Percentiles rank a stretch among this genome's conserved stretches.
These are phyloP conservation scores for Acleris cristana DNA, from an alignment of 2,888 invertebrate genomes.

Conservation along the genomic window DNA sequence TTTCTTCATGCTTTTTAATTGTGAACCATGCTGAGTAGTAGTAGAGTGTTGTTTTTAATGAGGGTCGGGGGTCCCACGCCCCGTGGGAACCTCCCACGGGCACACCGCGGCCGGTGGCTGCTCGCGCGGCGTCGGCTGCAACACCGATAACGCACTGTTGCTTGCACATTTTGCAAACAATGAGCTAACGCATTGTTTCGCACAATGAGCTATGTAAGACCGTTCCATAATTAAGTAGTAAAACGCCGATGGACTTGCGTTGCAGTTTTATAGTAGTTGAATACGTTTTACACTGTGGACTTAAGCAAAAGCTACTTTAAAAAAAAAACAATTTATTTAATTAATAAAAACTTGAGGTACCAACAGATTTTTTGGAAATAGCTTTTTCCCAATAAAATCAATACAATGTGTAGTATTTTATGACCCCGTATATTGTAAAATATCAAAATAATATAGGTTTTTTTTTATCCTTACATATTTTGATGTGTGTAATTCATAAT, in stretches of 20 bases:
- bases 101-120: conserved; percentile 53
- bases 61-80: conserved; percentile 54
- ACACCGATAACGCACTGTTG: conserved; percentile 59
- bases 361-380: too few species aligned
- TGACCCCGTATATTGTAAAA: too few species aligned
- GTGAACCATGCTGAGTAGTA: conserved; percentile 50
- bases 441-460: too few species aligned
- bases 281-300: neutral
- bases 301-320: too few species aligned
- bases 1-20: conserved; percentile 41
- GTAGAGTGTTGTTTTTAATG: conserved; percentile 69
- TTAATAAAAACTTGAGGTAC: too few species aligned
- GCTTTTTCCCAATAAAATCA: too few species aligned
- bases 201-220: conserved; percentile 45
- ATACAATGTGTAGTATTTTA: too few species aligned
- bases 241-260: conserved; percentile 15
- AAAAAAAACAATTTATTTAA: too few species aligned
- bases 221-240: conserved; percentile 30
- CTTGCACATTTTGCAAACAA: conserved; percentile 56
- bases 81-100: conserved; percentile 77
- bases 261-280: conserved; percentile 1
- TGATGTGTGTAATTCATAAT: too few species aligned
- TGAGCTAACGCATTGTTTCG: conserved; percentile 56
- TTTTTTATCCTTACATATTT: too few species aligned
- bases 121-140: conserved; percentile 47